Evolutionary conservation across 2,797 vertebrate genomes (phyloP).

Genomic region (Falco biarmicus): DNA sequence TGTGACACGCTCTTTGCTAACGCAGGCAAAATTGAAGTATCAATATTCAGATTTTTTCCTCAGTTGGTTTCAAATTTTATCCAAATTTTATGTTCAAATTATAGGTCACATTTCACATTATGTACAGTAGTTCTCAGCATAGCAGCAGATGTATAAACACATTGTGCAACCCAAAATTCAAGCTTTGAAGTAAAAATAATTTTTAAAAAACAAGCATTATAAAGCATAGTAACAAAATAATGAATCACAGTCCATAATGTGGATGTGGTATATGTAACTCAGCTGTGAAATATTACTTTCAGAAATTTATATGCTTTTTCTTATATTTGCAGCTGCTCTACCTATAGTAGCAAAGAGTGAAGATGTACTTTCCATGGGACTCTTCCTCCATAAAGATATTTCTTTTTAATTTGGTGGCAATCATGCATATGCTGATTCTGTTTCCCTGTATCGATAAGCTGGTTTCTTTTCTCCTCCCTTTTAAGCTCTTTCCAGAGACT

Average conservation of each 20-base stretch:
- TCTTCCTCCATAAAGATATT: not conserved
- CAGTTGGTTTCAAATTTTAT: not conserved
- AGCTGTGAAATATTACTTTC: slow-evolving; percentile 36
- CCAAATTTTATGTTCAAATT: not conserved
- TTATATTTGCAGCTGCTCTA: not conserved
- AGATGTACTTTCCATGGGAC: not conserved
- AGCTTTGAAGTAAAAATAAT: not conserved
- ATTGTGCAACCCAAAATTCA: not conserved
- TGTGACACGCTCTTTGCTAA: not conserved
- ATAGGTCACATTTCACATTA: not conserved
- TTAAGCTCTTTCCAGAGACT: not conserved
- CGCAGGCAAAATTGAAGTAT: not conserved
- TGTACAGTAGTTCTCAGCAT: not conserved
- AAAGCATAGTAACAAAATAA: not conserved
- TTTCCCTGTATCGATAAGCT: not conserved
- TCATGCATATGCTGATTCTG: not conserved
- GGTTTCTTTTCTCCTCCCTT: not conserved
- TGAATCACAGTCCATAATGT: not conserved
- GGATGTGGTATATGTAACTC: not conserved
- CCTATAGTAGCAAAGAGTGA: not conserved
- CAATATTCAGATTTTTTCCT: not conserved
- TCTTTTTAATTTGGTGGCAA: not conserved
- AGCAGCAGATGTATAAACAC: not conserved
- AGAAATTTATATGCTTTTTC: not conserved
- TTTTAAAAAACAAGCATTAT: not conserved